phyloP scores from a whole-genome alignment of 2,888 invertebrate genomes.

The Uropetala carovei region DNA sequence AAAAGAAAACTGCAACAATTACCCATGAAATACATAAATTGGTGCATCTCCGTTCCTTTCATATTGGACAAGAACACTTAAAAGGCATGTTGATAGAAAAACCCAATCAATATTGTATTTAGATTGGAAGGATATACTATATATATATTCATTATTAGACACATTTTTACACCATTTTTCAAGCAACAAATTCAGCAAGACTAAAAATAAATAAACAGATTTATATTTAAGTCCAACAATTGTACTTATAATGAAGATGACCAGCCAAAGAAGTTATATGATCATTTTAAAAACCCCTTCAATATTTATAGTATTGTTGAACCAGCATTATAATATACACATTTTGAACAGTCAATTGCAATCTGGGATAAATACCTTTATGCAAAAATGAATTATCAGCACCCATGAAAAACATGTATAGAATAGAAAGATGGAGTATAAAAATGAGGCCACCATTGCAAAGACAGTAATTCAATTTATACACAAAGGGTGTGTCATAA shows the following conservation, averaged over 20 bases:
- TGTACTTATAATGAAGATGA: background rate
- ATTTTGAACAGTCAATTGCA: background rate
- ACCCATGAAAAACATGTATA: background rate
- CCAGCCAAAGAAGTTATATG: background rate
- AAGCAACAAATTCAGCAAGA: background rate
- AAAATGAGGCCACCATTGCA: constrained; percentile 31
- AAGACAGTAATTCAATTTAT: background rate
- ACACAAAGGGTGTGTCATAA: background rate
- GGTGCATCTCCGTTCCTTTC: background rate
- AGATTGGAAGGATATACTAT: background rate
- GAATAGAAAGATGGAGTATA: constrained; percentile 32
- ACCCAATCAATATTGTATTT: constrained; percentile 1
- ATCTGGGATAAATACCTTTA: background rate
- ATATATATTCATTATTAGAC: background rate
- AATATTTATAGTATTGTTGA: background rate
- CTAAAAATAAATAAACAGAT: background rate
- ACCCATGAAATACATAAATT: background rate
- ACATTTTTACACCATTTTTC: background rate
- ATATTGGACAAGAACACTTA: background rate
- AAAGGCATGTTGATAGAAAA: constrained; percentile 7
- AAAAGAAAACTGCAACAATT: background rate
- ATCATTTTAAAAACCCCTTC: background rate
- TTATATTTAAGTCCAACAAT: background rate
- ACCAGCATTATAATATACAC: background rate
- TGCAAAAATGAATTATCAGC: constrained; percentile 15